Percentiles rank a stretch among this genome's conserved stretches.
phyloP scores from a whole-genome alignment of 2,797 vertebrate species.

The Anguilla anguilla region DNA sequence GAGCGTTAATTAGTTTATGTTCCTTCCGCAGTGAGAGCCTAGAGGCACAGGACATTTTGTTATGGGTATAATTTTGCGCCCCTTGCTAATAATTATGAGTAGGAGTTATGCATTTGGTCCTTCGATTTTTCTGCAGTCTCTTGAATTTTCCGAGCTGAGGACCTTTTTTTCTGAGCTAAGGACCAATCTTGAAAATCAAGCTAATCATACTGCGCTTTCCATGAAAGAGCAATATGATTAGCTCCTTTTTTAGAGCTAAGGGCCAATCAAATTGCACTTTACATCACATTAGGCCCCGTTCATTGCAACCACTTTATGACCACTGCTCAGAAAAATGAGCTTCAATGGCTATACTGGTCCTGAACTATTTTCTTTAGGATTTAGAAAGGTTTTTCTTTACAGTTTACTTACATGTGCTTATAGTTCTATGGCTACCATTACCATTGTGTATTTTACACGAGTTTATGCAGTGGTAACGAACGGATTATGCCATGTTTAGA shows the following conservation, averaged over 20 bases:
- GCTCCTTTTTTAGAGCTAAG: not conserved
- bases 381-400: not conserved
- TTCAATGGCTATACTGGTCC: not conserved
- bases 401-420: not conserved
- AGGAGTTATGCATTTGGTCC: not conserved
- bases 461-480: not conserved
- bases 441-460: not conserved
- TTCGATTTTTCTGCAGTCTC: not conserved
- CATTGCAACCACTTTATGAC: not conserved
- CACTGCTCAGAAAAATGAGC: not conserved
- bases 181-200: not conserved
- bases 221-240: not conserved
- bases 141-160: not conserved
- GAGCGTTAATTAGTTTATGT: not conserved
- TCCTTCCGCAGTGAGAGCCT: not conserved
- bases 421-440: not conserved
- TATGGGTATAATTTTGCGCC: not conserved
- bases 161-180: conserved; percentile 2
- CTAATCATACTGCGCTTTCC: not conserved
- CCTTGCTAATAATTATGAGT: not conserved
- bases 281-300: not conserved
- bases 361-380: too few relatives aligned
- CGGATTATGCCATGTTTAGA: not conserved
- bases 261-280: not conserved
- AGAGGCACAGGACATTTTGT: not conserved